Evolutionary conservation across 2,797 vertebrate species (phyloP).

Genomic region (Melanotaenia trifasciata): DNA sequence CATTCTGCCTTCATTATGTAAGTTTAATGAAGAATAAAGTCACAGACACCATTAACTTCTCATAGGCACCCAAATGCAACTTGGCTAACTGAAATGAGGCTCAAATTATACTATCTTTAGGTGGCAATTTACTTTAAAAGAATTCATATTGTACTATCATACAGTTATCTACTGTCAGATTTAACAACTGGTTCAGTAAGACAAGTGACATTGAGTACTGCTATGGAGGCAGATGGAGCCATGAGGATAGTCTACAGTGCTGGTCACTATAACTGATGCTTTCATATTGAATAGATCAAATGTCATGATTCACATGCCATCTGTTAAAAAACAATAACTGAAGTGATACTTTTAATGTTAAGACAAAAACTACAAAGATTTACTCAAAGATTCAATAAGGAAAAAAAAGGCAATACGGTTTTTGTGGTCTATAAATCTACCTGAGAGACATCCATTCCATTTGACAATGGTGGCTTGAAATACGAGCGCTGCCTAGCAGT

Average conservation of each 20-base stretch:
- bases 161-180: constrained; percentile 53
- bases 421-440: constrained; percentile 51
- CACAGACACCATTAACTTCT: constrained; percentile 53
- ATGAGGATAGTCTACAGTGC: constrained; percentile 35
- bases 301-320: constrained; percentile 23
- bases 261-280: constrained; percentile 43
- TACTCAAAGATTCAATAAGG: constrained; percentile 18
- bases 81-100: constrained; percentile 55
- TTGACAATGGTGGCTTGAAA: constrained; percentile 60
- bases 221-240: constrained; percentile 44
- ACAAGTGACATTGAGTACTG: constrained; percentile 47
- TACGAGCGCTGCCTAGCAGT: constrained; percentile 46
- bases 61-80: constrained; percentile 41
- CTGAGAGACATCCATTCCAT: constrained; percentile 48
- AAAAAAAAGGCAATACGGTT: constrained; percentile 30
- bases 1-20: constrained; percentile 53
- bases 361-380: constrained; percentile 7
- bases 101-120: constrained; percentile 38
- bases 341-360: constrained; percentile 27
- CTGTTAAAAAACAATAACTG: background rate
- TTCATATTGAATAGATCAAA: constrained; percentile 30
- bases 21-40: constrained; percentile 65
- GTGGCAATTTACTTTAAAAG: constrained; percentile 39
- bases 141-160: constrained; percentile 22
- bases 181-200: constrained; percentile 46